Evolutionary conservation across 2,797 vertebrate species (phyloP), one percentile per base, ranked within the genome.

Genomic region (Otolemur crassicaudatus): DNA sequence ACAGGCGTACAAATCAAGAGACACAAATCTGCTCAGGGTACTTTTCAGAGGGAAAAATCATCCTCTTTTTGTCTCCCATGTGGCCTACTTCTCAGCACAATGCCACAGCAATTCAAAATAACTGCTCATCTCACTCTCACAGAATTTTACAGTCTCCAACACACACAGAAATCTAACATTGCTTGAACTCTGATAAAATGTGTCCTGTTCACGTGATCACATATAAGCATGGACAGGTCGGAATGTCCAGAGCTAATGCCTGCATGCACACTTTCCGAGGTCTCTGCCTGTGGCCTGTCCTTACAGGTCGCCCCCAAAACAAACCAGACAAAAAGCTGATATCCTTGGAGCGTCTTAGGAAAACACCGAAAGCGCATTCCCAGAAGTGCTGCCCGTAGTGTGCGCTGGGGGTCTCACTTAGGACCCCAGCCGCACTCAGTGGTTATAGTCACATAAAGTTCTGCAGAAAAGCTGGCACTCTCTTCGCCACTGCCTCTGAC

Each of bases 261-360:
- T 29, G 10, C 20, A 29, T 9, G 6, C 11, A 40, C 19, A 46
- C 40, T 76, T 46, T 17, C n/a, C 60, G 72, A 34, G 22, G 7
- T 46, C 69, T 34, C 20, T 90, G 80, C 58, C 63, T 8, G 0
- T 3, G 0, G n/a, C 25, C 7, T 1, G 16, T 63, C 84, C 63
- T 56, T 11, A 0, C 14, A 31, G 19, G 34, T 53, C 5, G 27
- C 25, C 34, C 56, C 22, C 25, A 13, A 82, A n/a, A 60, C 9
- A 34, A 79, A 92, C 63, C 31, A 27, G 16, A 34, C 11, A 2
- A 29, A 29, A 22, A 37, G 70, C 63, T 17, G 80, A 70, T 1
- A 5, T 46, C 17, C 5, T 2, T 0, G 0, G 7, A 23, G 11
- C 3, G 8, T 4, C 43, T n/a, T 0, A 4, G 27, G 67, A 60